These are phyloP conservation scores for Phaonia tiefii DNA, from an alignment of 2,888 invertebrate genomes.

Conservation along the genomic window DNA sequence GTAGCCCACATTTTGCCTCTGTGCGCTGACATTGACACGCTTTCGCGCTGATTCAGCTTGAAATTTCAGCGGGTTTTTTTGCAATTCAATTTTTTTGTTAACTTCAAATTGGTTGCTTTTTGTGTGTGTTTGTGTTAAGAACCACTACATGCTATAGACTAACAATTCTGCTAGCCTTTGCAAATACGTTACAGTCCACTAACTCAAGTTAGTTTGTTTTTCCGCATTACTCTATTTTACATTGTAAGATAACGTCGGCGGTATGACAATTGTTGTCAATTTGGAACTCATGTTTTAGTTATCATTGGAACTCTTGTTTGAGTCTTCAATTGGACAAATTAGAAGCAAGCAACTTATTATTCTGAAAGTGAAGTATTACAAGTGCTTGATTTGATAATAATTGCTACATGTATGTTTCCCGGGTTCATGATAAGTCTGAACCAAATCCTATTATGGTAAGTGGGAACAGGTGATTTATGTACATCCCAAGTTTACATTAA, in stretches of 20 bases:
- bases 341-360: too few relatives aligned
- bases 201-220: slow-evolving; percentile 58
- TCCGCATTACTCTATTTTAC: slow-evolving; percentile 27
- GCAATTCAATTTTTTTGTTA: slow-evolving; percentile 15
- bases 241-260: background rate
- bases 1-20: slow-evolving; percentile 2
- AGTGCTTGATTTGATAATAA: too few relatives aligned
- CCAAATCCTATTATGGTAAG: too few relatives aligned
- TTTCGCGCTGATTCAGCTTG: slow-evolving; percentile 67
- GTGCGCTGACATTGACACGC: slow-evolving; percentile 62
- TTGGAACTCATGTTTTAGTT: too few relatives aligned
- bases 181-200: slow-evolving; percentile 64
- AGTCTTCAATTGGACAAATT: too few relatives aligned
- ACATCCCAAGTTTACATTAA: too few relatives aligned
- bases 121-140: too few relatives aligned
- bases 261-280: background rate
- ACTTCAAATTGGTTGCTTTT: slow-evolving; percentile 54
- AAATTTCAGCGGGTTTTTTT: slow-evolving; percentile 53
- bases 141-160: slow-evolving; percentile 52
- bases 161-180: slow-evolving; percentile 61
- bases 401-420: too few relatives aligned
- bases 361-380: too few relatives aligned
- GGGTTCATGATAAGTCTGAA: too few relatives aligned
- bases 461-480: too few relatives aligned
- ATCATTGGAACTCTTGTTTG: too few relatives aligned